phyloP scores from a whole-genome alignment of 1,140 invertebrate species.

The Cylas formicarius region DNA sequence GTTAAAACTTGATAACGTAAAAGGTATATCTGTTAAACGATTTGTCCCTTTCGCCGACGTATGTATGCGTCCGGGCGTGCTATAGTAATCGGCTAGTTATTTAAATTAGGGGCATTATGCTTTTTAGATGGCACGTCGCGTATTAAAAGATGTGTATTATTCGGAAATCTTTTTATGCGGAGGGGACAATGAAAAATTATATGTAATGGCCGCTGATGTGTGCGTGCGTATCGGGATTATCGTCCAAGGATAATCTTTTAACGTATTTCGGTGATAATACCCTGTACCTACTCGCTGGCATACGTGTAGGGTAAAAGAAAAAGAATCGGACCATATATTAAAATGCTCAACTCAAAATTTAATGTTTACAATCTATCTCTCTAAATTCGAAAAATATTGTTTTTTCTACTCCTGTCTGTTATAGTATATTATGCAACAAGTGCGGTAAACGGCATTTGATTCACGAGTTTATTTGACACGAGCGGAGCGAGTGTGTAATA shows the following conservation, averaged over 20 bases:
- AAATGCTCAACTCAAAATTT: too few species aligned
- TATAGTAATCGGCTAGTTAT: constrained; percentile 21
- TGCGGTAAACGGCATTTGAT: too few species aligned
- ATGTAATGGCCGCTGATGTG: constrained; percentile 5
- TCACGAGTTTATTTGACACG: too few species aligned
- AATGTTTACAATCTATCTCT: too few species aligned
- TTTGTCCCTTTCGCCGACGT: constrained; percentile 9
- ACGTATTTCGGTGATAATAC: constrained; percentile 12
- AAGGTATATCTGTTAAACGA: constrained; percentile 5
- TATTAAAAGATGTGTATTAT: constrained; percentile 11
- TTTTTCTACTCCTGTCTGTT: too few species aligned
- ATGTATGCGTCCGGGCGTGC: constrained; percentile 14
- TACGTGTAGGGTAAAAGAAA: too few species aligned
- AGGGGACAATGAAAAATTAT: constrained; percentile 5
- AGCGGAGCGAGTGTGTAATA: too few species aligned
- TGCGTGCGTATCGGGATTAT: constrained; percentile 11
- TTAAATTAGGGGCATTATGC: constrained; percentile 20
- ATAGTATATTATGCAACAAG: too few species aligned
- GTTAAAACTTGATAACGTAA: constrained; percentile 13
- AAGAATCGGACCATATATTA: too few species aligned
- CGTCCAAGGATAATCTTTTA: constrained; percentile 11
- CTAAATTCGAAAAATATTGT: too few species aligned
- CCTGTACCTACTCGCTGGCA: too few species aligned
- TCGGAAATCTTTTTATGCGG: constrained; percentile 10
- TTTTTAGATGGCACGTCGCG: constrained; percentile 1